phyloP scores from a whole-genome alignment of 2,113 vertebrate species.

The Microcebus lehilahytsara region DNA sequence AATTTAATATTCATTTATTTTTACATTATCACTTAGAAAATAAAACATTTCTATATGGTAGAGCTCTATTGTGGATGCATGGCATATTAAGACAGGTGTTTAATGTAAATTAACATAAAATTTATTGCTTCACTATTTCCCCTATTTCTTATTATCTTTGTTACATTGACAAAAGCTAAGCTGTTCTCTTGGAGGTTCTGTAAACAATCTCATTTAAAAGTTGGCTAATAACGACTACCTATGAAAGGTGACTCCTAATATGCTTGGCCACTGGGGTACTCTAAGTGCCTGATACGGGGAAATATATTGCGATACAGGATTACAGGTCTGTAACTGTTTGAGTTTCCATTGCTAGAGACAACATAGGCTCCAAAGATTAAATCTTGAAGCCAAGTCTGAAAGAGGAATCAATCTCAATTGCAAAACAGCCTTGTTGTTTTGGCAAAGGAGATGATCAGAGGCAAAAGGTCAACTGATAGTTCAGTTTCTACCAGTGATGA shows the following conservation, averaged over 20 bases:
- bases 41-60: not conserved
- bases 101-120: not conserved
- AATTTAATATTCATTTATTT: not conserved
- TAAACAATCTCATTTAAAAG: not conserved
- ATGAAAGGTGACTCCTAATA: not conserved
- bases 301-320: not conserved
- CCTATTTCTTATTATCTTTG: not conserved
- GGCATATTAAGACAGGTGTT: not conserved
- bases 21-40: not conserved
- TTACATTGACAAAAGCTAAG: not conserved
- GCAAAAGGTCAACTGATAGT: not conserved
- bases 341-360: conserved; percentile 30
- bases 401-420: conserved; percentile 72
- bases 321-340: not conserved
- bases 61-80: not conserved
- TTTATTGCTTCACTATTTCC: not conserved
- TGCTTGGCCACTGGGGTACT: not conserved
- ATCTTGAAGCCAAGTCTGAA: conserved; percentile 40
- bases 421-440: conserved; percentile 53
- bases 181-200: not conserved
- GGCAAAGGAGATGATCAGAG: not conserved
- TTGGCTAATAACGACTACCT: not conserved
- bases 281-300: not conserved
- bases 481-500: not conserved
- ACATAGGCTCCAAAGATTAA: not conserved